Evolutionary conservation across 1,140 invertebrate genomes (phyloP).

Genomic region (Drosophila varians): DNA sequence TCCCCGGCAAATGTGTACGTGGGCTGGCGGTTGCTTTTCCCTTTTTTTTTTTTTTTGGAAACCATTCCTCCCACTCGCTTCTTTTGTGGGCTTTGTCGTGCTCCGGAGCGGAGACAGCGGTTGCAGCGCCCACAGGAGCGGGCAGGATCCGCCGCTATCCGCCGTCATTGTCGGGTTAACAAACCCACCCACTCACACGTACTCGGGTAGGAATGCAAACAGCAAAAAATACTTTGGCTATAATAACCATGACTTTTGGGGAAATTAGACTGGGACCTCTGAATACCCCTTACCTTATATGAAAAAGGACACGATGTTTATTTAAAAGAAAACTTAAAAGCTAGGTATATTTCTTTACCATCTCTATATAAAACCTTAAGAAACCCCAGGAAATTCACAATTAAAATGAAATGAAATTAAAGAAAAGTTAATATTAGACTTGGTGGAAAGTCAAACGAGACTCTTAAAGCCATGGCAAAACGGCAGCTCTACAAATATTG

Average conservation of each 20-base stretch:
- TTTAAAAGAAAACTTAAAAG: too few relatives aligned
- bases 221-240: conserved; percentile 42
- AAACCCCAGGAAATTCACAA: neutral
- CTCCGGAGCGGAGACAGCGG: conserved; percentile 50
- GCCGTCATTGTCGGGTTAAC: conserved; percentile 44
- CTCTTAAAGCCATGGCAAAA: neutral
- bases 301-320: too few relatives aligned
- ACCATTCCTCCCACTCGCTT: conserved; percentile 2
- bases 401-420: neutral
- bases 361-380: neutral
- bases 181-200: conserved; percentile 30
- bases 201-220: conserved; percentile 5
- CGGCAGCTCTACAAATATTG: conserved; percentile 17
- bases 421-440: neutral
- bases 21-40: neutral
- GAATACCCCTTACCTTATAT: conserved; percentile 8
- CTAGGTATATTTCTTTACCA: neutral
- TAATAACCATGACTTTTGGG: conserved; percentile 30
- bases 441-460: neutral
- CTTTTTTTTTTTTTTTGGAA: neutral
- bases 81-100: conserved; percentile 53
- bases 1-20: conserved; percentile 15
- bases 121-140: conserved; percentile 44
- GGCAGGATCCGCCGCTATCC: conserved; percentile 25
- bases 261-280: neutral